Conservation (phyloP, 1,140 invertebrate species). For the Hyles vespertilio region DNA sequence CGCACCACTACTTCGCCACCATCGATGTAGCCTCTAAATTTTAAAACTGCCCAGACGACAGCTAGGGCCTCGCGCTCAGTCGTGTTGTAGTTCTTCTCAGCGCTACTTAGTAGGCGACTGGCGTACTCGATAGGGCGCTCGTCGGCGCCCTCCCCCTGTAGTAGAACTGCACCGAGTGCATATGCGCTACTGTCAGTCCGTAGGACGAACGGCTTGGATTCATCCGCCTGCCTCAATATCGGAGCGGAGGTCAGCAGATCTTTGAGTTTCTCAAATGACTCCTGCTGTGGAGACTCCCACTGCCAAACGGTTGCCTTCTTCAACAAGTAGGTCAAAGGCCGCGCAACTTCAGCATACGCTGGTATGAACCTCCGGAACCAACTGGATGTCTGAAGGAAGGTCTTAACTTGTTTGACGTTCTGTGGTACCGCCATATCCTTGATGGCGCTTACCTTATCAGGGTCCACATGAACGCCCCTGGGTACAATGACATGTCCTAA, state of each 20-base stretch:
- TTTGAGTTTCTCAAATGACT: constrained; percentile 18
- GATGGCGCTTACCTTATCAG: constrained; percentile 29
- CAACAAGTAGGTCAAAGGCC: constrained; percentile 46
- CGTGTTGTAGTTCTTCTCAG: constrained; percentile 63
- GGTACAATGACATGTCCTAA: constrained; percentile 53
- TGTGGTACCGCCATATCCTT: constrained; percentile 27
- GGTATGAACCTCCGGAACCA: constrained; percentile 60
- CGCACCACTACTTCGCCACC: constrained; percentile 49
- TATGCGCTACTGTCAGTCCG: constrained; percentile 44
- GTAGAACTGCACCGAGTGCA: constrained; percentile 35
- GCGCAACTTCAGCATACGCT: constrained; percentile 48
- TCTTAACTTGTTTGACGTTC: constrained; percentile 26
- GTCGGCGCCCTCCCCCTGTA: constrained; percentile 24
- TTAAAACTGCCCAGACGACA: constrained; percentile 60
- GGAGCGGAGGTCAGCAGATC: constrained; percentile 20
- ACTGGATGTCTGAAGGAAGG: constrained; percentile 38
- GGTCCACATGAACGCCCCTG: constrained; percentile 40
- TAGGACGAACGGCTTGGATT: constrained; percentile 31
- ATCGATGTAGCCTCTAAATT: constrained; percentile 52
- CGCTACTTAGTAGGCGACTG: constrained; percentile 35
- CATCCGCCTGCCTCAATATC: constrained; percentile 30
- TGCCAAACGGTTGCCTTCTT: constrained; percentile 38
- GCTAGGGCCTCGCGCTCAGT: constrained; percentile 69
- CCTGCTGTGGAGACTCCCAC: constrained; percentile 21
- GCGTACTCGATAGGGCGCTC: constrained; percentile 63